Percentiles rank a stretch among this genome's conserved stretches.
These are phyloP conservation scores for Caenorhabditis sp. DNA, from an alignment of 2,888 invertebrate genomes.

Conservation along the genomic window DNA sequence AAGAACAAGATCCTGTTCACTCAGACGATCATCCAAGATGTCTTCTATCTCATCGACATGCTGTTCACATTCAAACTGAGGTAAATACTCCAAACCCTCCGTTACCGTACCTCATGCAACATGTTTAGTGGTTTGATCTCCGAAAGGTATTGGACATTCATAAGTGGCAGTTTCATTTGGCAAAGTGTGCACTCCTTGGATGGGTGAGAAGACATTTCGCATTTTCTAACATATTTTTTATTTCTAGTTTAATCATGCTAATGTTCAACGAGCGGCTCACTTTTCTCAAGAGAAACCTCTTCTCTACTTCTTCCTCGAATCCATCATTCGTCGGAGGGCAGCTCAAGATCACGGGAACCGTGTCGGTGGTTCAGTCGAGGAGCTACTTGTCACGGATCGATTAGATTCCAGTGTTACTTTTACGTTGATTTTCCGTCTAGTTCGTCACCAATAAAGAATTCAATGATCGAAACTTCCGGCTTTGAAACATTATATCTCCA, in stretches of 20 bases:
- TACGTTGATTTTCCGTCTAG: too few relatives aligned
- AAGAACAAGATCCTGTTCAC: constrained; percentile 31
- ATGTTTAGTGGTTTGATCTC: constrained; percentile 9
- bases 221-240: background rate
- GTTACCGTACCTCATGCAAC: background rate
- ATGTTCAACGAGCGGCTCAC: constrained; percentile 31
- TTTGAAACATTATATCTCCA: too few relatives aligned
- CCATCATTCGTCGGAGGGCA: background rate
- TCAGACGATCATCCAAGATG: constrained; percentile 39
- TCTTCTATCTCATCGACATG: constrained; percentile 26
- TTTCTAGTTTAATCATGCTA: constrained; percentile 32
- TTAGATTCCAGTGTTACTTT: too few relatives aligned
- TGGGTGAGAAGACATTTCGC: constrained; percentile 8
- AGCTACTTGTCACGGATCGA: too few relatives aligned
- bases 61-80: constrained; percentile 30
- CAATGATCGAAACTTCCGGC: too few relatives aligned
- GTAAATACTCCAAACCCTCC: too few relatives aligned
- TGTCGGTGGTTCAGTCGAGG: too few relatives aligned
- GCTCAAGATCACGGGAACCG: too few relatives aligned
- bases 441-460: too few relatives aligned
- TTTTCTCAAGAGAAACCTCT: constrained; percentile 2
- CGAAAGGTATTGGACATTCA: constrained; percentile 29
- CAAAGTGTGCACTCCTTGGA: constrained; percentile 37
- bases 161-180: constrained; percentile 37
- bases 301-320: constrained; percentile 2